Base-by-base conservation (phyloP, 2,888 invertebrate species). In the Minunthozetes semirufus region DNA sequence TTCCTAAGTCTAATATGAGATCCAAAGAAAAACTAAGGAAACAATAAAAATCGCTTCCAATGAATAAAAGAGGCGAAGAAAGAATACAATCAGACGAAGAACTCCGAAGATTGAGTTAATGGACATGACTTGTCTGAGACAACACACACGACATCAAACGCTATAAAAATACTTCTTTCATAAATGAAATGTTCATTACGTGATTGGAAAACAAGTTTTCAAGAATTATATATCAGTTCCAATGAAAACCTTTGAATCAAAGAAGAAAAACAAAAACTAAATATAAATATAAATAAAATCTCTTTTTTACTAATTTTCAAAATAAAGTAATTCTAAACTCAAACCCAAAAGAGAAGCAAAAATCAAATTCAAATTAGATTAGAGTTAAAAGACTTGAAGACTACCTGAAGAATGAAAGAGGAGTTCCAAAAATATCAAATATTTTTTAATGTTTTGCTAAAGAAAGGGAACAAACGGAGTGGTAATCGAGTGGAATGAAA, bases 201-300 rank as follows among this genome's bases (percentile, higher is more conserved):
- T 66, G 63, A 66, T 38, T 66, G 63, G 38, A 66, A 59, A 66
- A 66, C 63, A 29, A 66, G 63, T 66, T 66, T 38, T 38, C 33
- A n/a, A 19, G 27, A 38, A 33, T 66, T 38, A n/a, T 38, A 59
- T 59, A 56, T 59, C 15, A 59, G 59, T 59, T 27, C 29, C 22
- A 17, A 59, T 27, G 0, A 13, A 59, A 29, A 27, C 0, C 25
- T 59, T 25, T 25, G 25, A 59, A 59, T 59, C 50, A 50, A 50
- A 4, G n/a, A 17, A 50, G n/a, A 4, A 50, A 17, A 50, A 50
- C 2, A 48, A 17, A 50, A 17, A 2, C 17, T 19, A 59, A 59
- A 11, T 19, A 19, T 53, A 66, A 38, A 66, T 66, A 66, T n/a
- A n/a, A n/a, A n/a, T n/a, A n/a, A n/a, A 38, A 66, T 66, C 19